These are phyloP conservation scores for Trogon melanurus DNA, from an alignment of 2,113 vertebrate genomes.

Conservation along the genomic window DNA sequence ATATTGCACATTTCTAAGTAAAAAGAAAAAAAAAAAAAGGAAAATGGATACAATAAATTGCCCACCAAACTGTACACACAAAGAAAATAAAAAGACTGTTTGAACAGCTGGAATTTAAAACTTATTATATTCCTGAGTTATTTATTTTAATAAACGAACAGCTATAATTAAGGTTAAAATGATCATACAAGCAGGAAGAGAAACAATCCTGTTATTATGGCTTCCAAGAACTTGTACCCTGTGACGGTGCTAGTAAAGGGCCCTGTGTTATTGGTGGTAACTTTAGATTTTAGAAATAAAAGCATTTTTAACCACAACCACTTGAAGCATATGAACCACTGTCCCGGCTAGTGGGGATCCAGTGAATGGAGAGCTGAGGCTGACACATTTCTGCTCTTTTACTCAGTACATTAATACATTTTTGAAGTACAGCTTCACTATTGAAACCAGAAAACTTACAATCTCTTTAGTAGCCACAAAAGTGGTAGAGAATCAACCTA, in stretches of 20 bases:
- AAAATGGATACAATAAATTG: conserved; percentile 42
- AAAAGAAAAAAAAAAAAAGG: background rate
- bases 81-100: conserved; percentile 39
- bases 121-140: conserved; percentile 26
- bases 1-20: background rate
- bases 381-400: conserved; percentile 34
- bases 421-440: background rate
- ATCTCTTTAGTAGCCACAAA: background rate
- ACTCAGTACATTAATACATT: background rate
- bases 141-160: conserved; percentile 65
- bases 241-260: background rate
- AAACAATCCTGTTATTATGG: background rate
- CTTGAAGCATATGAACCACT: background rate
- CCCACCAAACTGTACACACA: background rate
- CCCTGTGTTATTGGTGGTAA: conserved; percentile 40
- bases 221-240: conserved; percentile 51
- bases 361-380: background rate
- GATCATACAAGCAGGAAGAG: conserved; percentile 35
- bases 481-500: background rate
- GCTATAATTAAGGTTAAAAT: conserved; percentile 60
- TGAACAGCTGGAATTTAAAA: conserved; percentile 64
- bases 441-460: background rate
- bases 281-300: conserved; percentile 30
- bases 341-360: conserved; percentile 4
- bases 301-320: background rate